Evolutionary conservation across 2,113 vertebrate genomes (phyloP).

Genomic region (Recurvirostra avosetta): DNA sequence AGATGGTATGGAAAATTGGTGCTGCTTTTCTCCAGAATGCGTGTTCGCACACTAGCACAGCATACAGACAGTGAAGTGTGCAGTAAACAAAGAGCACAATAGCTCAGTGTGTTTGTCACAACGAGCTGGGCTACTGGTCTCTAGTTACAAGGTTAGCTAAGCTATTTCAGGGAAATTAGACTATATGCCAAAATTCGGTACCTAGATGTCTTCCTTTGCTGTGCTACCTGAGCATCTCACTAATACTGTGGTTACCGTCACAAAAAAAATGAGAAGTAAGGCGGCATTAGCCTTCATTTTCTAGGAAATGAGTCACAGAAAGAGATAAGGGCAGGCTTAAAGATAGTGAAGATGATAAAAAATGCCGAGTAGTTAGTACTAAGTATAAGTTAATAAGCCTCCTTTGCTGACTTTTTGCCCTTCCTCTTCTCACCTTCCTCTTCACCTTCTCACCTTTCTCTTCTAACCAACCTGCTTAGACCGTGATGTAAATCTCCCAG

Average conservation of each 20-base stretch:
- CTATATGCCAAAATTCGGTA: neutral
- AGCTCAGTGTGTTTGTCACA: neutral
- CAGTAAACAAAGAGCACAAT: neutral
- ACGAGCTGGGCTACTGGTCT: neutral
- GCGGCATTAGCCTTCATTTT: neutral
- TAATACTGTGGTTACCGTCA: neutral
- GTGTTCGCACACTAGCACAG: neutral
- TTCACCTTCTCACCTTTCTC: neutral
- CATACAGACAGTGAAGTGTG: neutral
- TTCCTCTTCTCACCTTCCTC: neutral
- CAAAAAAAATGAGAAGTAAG: neutral
- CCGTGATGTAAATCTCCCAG: neutral
- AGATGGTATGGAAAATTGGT: slow-evolving; percentile 49
- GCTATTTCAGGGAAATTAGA: neutral
- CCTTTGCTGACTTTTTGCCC: neutral
- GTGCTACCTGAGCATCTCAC: neutral
- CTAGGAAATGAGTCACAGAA: neutral
- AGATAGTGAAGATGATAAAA: neutral
- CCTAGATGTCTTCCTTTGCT: neutral
- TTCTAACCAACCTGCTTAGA: neutral
- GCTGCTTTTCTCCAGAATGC: neutral
- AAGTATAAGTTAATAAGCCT: neutral
- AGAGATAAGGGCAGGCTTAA: neutral
- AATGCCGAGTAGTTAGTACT: neutral
- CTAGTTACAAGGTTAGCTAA: neutral